Percentiles rank a stretch among this genome's conserved stretches.
phyloP scores from a whole-genome alignment of 2,113 vertebrate genomes.

The Ellobius talpinus region DNA sequence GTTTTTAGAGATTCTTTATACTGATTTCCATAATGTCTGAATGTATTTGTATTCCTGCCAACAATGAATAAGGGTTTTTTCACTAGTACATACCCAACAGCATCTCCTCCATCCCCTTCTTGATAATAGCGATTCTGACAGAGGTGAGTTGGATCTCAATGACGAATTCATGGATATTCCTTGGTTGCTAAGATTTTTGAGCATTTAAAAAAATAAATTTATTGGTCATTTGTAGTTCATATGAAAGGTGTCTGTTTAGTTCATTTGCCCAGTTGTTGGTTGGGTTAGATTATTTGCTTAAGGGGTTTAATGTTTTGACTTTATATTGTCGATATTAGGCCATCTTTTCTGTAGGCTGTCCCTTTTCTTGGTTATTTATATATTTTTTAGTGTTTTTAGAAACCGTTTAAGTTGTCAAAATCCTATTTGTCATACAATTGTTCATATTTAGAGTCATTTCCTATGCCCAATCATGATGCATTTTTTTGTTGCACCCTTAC shows the following conservation, averaged over 20 bases:
- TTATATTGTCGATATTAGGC: background rate
- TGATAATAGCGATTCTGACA: background rate
- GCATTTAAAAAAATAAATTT: background rate
- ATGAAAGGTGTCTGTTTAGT: background rate
- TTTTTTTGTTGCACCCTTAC: background rate
- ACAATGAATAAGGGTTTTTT: background rate
- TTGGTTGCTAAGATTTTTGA: background rate
- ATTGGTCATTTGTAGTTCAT: background rate
- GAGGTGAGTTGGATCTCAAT: background rate
- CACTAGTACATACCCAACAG: background rate
- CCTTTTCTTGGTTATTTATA: background rate
- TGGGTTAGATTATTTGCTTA: constrained; percentile 5
- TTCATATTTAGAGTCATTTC: background rate
- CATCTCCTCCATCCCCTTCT: too few relatives aligned
- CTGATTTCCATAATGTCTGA: background rate
- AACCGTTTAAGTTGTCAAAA: background rate
- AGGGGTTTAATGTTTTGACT: background rate
- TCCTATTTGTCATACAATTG: background rate
- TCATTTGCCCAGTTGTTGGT: background rate
- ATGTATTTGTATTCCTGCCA: background rate
- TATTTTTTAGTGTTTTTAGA: background rate
- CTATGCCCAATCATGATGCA: background rate
- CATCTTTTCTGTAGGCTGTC: background rate
- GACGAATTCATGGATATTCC: background rate
- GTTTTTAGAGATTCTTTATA: background rate